A percentile compares a stretch with the other conserved stretches of the same genome.
Conservation (phyloP, 1,140 invertebrate species). For the Ceratina calcarata region DNA sequence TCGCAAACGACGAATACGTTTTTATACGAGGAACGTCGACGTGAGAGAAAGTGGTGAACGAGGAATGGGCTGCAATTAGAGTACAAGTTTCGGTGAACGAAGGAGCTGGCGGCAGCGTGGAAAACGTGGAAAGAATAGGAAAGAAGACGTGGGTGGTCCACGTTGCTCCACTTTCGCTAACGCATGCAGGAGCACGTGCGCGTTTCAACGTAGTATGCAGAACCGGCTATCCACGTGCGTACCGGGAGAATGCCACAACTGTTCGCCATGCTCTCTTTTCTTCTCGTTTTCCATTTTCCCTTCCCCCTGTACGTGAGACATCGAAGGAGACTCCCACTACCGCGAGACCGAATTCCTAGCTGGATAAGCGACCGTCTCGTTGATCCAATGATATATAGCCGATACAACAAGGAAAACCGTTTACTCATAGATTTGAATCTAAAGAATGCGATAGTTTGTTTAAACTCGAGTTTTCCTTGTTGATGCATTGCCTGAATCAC, state of each 20-base stretch:
- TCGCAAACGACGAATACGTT: no score
- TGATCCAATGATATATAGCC: no score
- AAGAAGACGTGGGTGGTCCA: slow-evolving; percentile 59
- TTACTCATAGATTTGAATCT: no score
- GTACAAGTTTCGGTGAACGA: neutral
- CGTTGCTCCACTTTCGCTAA: slow-evolving; percentile 65
- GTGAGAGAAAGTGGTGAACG: neutral
- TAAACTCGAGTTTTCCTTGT: no score
- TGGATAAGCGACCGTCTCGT: no score
- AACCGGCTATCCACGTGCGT: slow-evolving; percentile 54
- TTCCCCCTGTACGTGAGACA: neutral
- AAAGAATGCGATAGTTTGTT: no score
- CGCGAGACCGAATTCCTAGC: no score
- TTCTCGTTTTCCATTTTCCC: neutral
- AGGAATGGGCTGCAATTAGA: neutral
- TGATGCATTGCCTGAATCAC: no score
- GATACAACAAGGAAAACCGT: no score
- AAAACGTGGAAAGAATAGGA: slow-evolving; percentile 7
- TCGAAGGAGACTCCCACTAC: neutral
- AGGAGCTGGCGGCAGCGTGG: neutral
- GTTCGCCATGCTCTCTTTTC: neutral
- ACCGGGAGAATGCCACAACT: neutral
- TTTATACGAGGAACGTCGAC: neutral
- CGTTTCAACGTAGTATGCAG: slow-evolving; percentile 25
- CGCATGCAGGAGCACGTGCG: slow-evolving; percentile 66